Base-by-base conservation (phyloP, 1,140 invertebrate genomes). In the Atta texana region DNA sequence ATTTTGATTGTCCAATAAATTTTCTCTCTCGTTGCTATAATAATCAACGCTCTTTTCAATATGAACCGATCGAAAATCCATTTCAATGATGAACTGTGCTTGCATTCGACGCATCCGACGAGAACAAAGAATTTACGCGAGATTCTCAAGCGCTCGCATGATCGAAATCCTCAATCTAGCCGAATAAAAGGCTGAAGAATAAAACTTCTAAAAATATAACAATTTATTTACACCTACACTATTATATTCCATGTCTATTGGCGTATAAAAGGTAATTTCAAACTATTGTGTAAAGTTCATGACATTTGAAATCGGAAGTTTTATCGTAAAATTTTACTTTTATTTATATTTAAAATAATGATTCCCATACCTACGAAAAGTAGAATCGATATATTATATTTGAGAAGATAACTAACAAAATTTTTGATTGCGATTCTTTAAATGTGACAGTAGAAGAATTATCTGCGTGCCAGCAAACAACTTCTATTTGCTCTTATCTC, bases 131-230 rank as follows among this genome's bases (percentile, higher is more conserved):
- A 66, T 57, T 71, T 44, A 71, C 8, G 21, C 16, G 53, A 81
- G 68, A 57, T 44, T 71, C 34, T 71, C 34, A n/a, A 24, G 66
- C 51, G 77, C 49, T 80, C 31, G 63, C 63, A 34, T 39, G 64
- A n/a, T 39, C 16, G 21, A 71, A 71, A 71, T 71, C 34, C 66
- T 44, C 51, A 81, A 81, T 71, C 51, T 71, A 69, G 7, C n/a
- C 21, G 51, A 71, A 61, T 80, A 57, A 69, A 71, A 44, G 55
- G 34, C 4, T 16, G n/a, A 51, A 44, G 57, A 81, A 81, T 81
- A 71, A 71, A 81, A 71, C 68, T 71, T 5, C 34, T 24, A 44
- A 81, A 81, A 81, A 71, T 61, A 61, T 53, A 68, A 34, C 78
- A 71, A 81, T 81, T 81, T 81, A 81, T 81, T 34, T 49, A 8